A percentile compares a stretch with the other conserved stretches of the same genome.
These are phyloP conservation scores for Sciurus niger DNA, from an alignment of 2,113 vertebrate genomes.

Conservation along the genomic window DNA sequence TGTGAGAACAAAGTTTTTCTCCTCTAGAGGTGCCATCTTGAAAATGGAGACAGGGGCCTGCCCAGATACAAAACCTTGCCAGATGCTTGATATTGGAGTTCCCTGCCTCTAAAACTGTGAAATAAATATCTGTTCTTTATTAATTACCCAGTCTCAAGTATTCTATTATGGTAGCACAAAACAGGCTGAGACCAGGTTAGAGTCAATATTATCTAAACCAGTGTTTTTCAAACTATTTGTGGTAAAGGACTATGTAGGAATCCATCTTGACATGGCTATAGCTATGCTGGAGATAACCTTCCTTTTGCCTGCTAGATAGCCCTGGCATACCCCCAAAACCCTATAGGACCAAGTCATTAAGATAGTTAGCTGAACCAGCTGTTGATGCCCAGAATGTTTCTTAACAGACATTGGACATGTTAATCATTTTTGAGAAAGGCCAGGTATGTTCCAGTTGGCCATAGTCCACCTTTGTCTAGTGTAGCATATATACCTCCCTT, in stretches of 20 bases:
- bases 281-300: background rate
- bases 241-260: background rate
- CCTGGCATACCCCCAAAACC: background rate
- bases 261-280: background rate
- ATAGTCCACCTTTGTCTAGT: background rate
- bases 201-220: background rate
- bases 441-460: background rate
- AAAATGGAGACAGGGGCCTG: background rate
- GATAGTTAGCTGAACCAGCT: background rate
- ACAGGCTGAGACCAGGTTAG: background rate
- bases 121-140: background rate
- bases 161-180: background rate
- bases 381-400: background rate
- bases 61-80: background rate
- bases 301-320: background rate
- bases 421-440: background rate
- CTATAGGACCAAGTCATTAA: background rate
- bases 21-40: background rate
- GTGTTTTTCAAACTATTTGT: background rate
- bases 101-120: background rate
- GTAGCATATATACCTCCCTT: background rate
- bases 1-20: background rate
- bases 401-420: background rate
- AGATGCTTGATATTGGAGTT: background rate
- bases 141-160: background rate